Percentiles rank a stretch among this genome's conserved stretches.
These are phyloP conservation scores for Cettia cetti DNA, from an alignment of 2,113 vertebrate species.

Conservation along the genomic window DNA sequence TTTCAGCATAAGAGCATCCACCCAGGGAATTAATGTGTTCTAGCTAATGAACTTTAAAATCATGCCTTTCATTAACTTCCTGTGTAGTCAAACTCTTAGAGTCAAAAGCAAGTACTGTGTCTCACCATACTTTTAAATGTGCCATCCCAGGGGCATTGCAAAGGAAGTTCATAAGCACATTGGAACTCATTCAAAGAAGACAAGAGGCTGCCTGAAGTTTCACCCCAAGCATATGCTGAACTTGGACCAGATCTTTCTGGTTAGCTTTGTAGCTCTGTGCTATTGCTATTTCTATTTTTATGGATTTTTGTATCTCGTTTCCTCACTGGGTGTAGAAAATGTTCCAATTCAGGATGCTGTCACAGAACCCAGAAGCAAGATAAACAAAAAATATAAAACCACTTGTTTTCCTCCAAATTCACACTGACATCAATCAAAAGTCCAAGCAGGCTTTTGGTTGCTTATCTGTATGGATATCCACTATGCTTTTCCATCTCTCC, in stretches of 20 bases:
- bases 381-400: neutral
- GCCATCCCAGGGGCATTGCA: neutral
- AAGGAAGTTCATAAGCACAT: neutral
- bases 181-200: neutral
- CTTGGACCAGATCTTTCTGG: neutral
- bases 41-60: slow-evolving; percentile 38
- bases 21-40: neutral
- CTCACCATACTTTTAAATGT: neutral
- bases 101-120: neutral
- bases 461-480: neutral
- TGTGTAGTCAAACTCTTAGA: neutral
- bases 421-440: neutral
- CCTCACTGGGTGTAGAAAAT: neutral
- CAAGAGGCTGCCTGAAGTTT: slow-evolving; percentile 3
- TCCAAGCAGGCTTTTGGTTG: neutral
- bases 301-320: neutral
- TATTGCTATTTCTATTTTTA: neutral
- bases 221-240: neutral
- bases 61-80: neutral
- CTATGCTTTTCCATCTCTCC: neutral
- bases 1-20: slow-evolving; percentile 16
- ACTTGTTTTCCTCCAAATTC: neutral
- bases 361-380: neutral
- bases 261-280: neutral
- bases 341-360: neutral